A percentile compares a stretch with the other conserved stretches of the same genome.
phyloP scores from a whole-genome alignment of 2,113 vertebrate genomes.

The Origma solitaria region DNA sequence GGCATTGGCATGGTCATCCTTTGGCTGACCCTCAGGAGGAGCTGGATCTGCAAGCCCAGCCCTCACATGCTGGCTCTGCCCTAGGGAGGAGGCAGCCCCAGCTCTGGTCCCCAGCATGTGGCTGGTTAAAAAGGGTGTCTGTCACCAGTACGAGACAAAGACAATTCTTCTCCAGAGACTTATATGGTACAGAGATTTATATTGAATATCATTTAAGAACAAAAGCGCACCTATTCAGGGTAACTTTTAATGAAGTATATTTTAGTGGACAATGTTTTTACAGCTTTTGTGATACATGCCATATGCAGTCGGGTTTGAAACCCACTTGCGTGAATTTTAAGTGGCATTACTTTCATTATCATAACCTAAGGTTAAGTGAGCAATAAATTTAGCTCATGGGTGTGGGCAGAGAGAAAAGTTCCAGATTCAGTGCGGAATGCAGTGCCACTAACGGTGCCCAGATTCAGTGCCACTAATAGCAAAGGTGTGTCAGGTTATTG shows the following conservation, averaged over 20 bases:
- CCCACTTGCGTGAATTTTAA: constrained; percentile 7
- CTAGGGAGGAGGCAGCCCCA: background rate
- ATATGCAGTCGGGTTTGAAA: background rate
- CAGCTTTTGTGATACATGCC: background rate
- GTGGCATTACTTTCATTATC: background rate
- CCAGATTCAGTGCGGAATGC: background rate
- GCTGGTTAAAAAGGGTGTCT: background rate
- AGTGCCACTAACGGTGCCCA: background rate
- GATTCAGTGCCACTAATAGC: background rate
- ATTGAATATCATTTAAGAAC: background rate
- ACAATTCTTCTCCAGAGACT: background rate
- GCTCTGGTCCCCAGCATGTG: background rate
- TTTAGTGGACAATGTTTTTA: background rate
- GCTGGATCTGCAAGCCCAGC: background rate
- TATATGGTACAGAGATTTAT: background rate
- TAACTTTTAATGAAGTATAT: background rate
- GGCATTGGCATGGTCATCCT: background rate
- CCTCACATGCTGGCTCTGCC: fast-evolving
- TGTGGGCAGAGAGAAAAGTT: background rate
- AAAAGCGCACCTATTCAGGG: background rate
- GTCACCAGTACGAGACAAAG: background rate
- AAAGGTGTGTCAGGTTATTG: background rate
- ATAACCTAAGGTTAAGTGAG: background rate
- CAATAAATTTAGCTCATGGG: background rate
- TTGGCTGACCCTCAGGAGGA: background rate